Base-by-base conservation (phyloP, 2,797 vertebrate genomes). In the Hemibagrus guttatus region DNA sequence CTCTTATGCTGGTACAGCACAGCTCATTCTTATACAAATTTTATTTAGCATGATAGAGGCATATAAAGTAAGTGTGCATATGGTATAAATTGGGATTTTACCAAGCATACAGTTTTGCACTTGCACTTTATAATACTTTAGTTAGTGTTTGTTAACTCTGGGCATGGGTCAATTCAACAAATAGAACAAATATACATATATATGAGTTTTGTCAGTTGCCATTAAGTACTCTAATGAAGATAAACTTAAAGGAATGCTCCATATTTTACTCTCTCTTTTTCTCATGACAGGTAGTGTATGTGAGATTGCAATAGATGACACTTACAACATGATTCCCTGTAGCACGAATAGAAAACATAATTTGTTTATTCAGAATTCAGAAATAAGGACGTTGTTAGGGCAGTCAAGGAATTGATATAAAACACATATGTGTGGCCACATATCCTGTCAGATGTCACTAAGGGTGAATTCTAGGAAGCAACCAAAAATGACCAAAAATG, bases 81-180 rank as follows among this genome's bases (percentile, higher is more conserved):
- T 7, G 3, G 46, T 49, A n/a, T 21, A 28, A 56, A 12, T 35
- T 56, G 26, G 52, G 21, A 85, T 52, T 46, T 58, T 68, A 75
- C 61, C 78, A 84, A 39, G 12, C 46, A 42, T 28, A 80, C 16
- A 64, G 5, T 72, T 85, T 64, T 68, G 85, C 87, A 90, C 87
- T 80, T 54, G 90, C 90, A 90, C 90, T 89, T 89, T 89, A 88
- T 58, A 84, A 54, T 68, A 56, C 23, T 78, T 6, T 88, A 42
- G 49, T 81, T 86, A 75, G 79, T 69, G 71, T 69, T 76, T 84
- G 39, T 46, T n/a, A 86, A 83, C 26, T 81, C 78, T 83, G 69
- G 82, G 46, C 12, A 80, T n/a, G 42, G 54, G 68, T 85, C 31
- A 61, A 52, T 68, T 88, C 8, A 86, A 86, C 66, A 81, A 13